A percentile compares a stretch with the other conserved stretches of the same genome.
Conservation (phyloP, 2,113 vertebrate genomes). For the Procavia capensis region DNA sequence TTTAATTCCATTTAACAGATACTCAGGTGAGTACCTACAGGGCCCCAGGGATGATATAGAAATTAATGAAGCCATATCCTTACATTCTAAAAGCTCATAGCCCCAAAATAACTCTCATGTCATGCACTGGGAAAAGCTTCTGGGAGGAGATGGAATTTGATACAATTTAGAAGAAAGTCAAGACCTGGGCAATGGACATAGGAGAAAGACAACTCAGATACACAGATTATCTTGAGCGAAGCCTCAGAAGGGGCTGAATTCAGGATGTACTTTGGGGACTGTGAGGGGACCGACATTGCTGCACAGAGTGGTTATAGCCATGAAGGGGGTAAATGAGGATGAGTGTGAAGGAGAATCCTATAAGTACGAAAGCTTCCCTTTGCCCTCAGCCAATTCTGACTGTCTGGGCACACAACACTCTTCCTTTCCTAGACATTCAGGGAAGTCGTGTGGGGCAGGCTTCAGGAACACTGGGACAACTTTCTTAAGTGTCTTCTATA, state of each 20-base stretch:
- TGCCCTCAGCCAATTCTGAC: neutral
- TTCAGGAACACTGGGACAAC: neutral
- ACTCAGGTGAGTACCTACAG: neutral
- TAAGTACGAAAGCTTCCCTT: neutral
- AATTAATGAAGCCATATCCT: neutral
- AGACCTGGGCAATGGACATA: neutral
- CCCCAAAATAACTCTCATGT: neutral
- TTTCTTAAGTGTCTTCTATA: neutral
- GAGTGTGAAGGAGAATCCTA: neutral
- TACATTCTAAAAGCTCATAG: neutral
- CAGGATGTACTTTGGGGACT: no score
- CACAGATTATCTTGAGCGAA: neutral
- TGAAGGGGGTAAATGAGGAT: neutral
- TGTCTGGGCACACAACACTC: rapidly evolving
- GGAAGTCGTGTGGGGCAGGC: neutral
- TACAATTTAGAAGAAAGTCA: neutral
- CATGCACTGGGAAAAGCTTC: neutral
- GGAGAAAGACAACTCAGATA: neutral
- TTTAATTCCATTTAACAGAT: constrained; percentile 20
- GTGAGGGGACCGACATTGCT: neutral
- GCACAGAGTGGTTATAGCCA: neutral
- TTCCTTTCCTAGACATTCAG: neutral
- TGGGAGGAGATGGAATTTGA: neutral
- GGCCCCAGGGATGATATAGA: neutral
- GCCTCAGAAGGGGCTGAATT: neutral